Evolutionary conservation across 2,888 invertebrate genomes (phyloP).

Genomic region (Thera britannica): DNA sequence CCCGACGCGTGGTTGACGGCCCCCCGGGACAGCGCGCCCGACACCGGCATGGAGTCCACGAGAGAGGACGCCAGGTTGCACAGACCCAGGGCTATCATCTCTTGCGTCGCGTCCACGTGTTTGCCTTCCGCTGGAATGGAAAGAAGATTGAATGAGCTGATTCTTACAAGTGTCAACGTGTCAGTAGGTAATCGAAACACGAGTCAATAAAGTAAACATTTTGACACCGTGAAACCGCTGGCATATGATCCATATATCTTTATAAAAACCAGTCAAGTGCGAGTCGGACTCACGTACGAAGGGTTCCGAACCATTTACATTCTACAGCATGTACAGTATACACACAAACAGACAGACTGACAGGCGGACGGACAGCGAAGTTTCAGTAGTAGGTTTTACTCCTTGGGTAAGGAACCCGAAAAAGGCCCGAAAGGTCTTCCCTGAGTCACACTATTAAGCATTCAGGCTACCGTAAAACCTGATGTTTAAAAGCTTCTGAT

Average conservation of each 20-base stretch:
- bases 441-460: not conserved
- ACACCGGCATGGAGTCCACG: conserved; percentile 95
- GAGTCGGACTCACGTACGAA: no score
- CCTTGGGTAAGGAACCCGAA: not conserved
- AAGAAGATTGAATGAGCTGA: not conserved
- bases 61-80: conserved; percentile 95
- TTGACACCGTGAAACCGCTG: not conserved
- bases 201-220: no score
- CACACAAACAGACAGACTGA: no score
- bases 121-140: conserved; percentile 87
- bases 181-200: no score
- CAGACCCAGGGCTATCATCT: conserved; percentile 93
- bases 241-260: no score
- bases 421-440: not conserved
- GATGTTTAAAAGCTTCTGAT: not conserved
- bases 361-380: no score
- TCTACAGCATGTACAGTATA: no score
- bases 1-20: conserved; percentile 98
- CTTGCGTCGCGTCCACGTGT: conserved; percentile 95
- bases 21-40: conserved; percentile 94
- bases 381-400: no score
- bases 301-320: no score
- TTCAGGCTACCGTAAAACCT: not conserved
- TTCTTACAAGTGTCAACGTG: not conserved
- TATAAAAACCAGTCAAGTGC: no score